Evolutionary conservation across 2,113 vertebrate species (phyloP).

Genomic region (Chlamydotis undulata): DNA sequence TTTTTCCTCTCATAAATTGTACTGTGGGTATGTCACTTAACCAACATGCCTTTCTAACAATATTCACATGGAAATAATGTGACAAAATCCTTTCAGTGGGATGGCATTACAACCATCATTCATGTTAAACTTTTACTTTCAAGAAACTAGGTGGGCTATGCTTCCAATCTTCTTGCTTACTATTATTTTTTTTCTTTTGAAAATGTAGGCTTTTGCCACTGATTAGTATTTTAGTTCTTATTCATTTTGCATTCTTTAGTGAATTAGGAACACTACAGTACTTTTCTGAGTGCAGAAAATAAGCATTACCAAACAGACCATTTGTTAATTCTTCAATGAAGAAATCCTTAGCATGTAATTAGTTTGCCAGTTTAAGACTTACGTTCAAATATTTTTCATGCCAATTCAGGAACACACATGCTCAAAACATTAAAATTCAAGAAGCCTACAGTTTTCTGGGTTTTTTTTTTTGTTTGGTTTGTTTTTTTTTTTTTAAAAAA

Average conservation of each 20-base stretch:
- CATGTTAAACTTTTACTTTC: neutral
- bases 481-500: neutral
- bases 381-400: slow-evolving; percentile 41
- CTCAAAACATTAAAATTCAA: slow-evolving; percentile 59
- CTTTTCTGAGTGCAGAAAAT: neutral
- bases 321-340: neutral
- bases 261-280: neutral
- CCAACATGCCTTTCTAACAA: neutral
- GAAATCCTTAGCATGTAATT: neutral
- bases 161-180: neutral
- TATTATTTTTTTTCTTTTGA: neutral
- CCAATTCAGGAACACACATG: neutral
- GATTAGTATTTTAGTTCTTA: neutral
- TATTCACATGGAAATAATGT: neutral
- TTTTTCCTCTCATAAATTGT: neutral
- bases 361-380: neutral
- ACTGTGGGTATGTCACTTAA: neutral
- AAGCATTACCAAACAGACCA: neutral
- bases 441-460: neutral
- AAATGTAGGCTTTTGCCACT: neutral
- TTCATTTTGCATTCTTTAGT: neutral
- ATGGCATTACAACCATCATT: neutral
- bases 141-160: neutral
- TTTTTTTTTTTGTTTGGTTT: neutral
- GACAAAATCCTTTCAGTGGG: neutral